phyloP scores from a whole-genome alignment of 2,888 invertebrate species.

The Rotaria magnacalcarata region DNA sequence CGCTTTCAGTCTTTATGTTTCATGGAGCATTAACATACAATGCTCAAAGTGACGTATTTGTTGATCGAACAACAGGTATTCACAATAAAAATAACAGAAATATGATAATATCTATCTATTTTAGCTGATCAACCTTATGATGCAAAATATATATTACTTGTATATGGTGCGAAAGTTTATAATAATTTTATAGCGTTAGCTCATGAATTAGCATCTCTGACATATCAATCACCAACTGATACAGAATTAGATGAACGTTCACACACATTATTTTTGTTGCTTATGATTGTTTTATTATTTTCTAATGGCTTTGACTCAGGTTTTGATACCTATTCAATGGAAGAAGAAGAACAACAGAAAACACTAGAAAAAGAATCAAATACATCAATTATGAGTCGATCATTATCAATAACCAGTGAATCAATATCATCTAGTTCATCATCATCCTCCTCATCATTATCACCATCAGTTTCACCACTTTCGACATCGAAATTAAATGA shows the following conservation, averaged over 20 bases:
- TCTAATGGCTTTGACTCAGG: neutral
- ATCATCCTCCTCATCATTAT: neutral
- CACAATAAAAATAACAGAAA: neutral
- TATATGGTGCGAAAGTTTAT: neutral
- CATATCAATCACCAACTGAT: neutral
- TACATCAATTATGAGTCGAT: neutral
- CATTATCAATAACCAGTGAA: neutral
- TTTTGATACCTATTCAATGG: neutral
- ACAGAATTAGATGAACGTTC: neutral
- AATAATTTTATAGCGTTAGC: neutral
- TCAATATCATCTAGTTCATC: neutral
- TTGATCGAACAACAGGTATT: conserved; percentile 18
- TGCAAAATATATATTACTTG: conserved; percentile 4
- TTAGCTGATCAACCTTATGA: conserved; percentile 6
- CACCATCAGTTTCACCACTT: neutral
- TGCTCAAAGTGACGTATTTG: neutral
- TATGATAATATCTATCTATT: neutral
- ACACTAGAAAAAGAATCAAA: neutral
- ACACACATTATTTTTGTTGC: conserved; percentile 12
- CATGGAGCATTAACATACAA: conserved; percentile 16
- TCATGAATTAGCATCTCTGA: neutral
- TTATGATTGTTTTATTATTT: conserved; percentile 22
- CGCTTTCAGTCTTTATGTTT: conserved; percentile 25
- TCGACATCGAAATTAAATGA: neutral
- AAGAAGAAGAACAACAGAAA: neutral